phyloP scores from a whole-genome alignment of 2,888 invertebrate species.

The Atherix ibis region DNA sequence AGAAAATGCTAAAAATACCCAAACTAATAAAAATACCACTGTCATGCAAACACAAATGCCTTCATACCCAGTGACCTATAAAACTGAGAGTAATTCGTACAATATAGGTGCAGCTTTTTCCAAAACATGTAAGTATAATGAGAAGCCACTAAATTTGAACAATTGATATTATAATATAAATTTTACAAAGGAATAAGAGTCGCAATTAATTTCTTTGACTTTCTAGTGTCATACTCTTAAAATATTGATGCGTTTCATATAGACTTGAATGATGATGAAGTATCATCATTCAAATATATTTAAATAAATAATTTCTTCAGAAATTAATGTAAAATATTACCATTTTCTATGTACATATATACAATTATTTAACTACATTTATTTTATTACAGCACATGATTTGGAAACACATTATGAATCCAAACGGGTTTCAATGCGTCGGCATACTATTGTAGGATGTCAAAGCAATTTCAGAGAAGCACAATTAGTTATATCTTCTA shows the following conservation, averaged over 20 bases:
- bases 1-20: too few relatives aligned
- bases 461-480: conserved; percentile 33
- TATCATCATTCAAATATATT: too few relatives aligned
- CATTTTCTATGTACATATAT: too few relatives aligned
- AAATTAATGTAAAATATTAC: too few relatives aligned
- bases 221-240: background rate
- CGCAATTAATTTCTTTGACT: too few relatives aligned
- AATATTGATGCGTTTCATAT: background rate
- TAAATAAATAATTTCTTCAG: too few relatives aligned
- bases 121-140: conserved; percentile 32
- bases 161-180: too few relatives aligned
- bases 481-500: conserved; percentile 48
- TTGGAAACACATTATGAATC: conserved; percentile 67
- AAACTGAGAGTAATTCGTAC: conserved; percentile 16
- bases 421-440: conserved; percentile 48
- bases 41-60: conserved; percentile 31
- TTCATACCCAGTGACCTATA: conserved; percentile 27
- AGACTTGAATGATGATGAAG: background rate
- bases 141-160: too few relatives aligned
- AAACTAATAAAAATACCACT: conserved; percentile 20
- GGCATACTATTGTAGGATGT: conserved; percentile 50
- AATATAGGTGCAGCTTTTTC: conserved; percentile 22
- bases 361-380: too few relatives aligned
- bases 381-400: conserved; percentile 73
- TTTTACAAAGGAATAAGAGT: background rate